These are phyloP conservation scores for Keiferia lycopersicella DNA, from an alignment of 2,888 invertebrate genomes.

Conservation along the genomic window DNA sequence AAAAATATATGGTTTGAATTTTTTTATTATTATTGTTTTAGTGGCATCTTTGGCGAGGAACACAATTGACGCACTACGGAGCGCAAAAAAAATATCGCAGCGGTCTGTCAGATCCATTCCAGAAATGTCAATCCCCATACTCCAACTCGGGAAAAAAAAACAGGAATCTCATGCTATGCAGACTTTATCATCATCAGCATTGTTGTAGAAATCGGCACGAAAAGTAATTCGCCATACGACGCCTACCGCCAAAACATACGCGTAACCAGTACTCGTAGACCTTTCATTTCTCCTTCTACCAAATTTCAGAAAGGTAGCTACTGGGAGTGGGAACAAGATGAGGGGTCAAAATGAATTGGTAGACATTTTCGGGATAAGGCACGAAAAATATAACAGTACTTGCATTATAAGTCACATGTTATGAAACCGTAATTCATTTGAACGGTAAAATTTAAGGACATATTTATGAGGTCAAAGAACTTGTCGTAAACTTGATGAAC, in stretches of 20 bases:
- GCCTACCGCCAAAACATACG: slow-evolving; percentile 29
- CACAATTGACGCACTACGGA: too few relatives aligned
- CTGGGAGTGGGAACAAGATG: neutral
- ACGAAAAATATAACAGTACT: slow-evolving; percentile 31
- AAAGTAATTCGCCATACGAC: slow-evolving; percentile 38
- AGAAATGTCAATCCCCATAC: too few relatives aligned
- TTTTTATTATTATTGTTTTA: too few relatives aligned
- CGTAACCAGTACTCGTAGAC: slow-evolving; percentile 2
- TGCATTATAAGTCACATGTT: slow-evolving; percentile 22
- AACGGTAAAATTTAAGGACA: slow-evolving; percentile 2
- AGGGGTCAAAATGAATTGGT: slow-evolving; percentile 19
- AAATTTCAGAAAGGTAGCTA: neutral
- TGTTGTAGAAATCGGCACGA: slow-evolving; percentile 52
- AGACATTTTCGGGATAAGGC: slow-evolving; percentile 30
- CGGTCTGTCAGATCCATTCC: too few relatives aligned
- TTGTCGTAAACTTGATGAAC: neutral
- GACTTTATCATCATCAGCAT: slow-evolving; percentile 44
- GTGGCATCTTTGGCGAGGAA: too few relatives aligned
- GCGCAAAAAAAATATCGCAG: too few relatives aligned
- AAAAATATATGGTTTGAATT: too few relatives aligned
- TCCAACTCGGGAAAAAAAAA: neutral
- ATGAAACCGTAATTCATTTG: neutral
- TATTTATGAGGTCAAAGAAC: slow-evolving; percentile 10
- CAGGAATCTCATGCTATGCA: slow-evolving; percentile 31
- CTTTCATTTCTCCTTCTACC: neutral